Conservation (phyloP, 2,113 vertebrate genomes). For the Pipa parva region DNA sequence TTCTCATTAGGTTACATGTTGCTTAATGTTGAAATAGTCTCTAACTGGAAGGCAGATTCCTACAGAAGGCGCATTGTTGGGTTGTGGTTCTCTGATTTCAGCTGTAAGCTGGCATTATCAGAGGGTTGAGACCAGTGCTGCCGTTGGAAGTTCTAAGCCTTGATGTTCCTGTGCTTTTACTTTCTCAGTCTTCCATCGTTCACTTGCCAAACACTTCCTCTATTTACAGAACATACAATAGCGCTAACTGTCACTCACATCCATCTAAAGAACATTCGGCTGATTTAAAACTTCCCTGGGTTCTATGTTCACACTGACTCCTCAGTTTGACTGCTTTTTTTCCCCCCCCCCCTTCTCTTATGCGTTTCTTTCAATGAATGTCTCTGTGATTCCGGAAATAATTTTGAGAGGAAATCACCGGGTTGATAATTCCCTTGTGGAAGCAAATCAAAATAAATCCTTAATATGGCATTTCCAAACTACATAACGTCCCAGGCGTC, state of each 20-base stretch:
- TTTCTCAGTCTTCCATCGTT: conserved; percentile 4
- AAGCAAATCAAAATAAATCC: too few species aligned
- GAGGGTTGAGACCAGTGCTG: background rate
- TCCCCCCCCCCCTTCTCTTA: too few species aligned
- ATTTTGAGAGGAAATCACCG: background rate
- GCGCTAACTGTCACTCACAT: conserved; percentile 15
- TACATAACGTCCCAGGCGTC: too few species aligned
- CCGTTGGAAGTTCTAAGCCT: conserved; percentile 10
- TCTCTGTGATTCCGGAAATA: background rate
- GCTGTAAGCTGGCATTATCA: conserved; percentile 22
- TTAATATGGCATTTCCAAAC: too few species aligned
- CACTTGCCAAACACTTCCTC: conserved; percentile 22
- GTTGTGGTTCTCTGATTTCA: background rate
- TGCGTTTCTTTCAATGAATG: background rate
- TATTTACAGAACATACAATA: conserved; percentile 19
- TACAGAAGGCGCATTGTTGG: conserved; percentile 12
- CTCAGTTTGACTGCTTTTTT: background rate
- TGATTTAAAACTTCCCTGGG: conserved; percentile 20
- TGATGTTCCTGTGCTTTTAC: background rate
- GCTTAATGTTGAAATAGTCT: too few species aligned
- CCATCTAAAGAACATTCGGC: conserved; percentile 7
- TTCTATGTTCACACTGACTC: background rate
- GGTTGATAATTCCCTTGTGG: background rate
- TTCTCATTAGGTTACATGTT: too few species aligned
- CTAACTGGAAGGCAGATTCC: background rate